phyloP scores from a whole-genome alignment of 2,113 vertebrate genomes.

The Perognathus longimembris region DNA sequence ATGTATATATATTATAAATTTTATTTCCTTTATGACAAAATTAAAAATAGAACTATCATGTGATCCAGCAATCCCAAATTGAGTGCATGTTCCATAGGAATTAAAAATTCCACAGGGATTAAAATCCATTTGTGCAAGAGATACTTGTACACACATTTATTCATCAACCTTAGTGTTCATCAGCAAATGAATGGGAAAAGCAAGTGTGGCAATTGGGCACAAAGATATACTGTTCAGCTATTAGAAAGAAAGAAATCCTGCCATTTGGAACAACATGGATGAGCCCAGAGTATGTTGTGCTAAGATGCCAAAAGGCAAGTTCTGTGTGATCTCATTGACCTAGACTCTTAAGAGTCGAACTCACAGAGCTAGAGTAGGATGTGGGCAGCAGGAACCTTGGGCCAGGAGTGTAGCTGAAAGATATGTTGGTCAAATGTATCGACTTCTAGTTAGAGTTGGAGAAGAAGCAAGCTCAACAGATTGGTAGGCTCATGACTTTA shows the following conservation, averaged over 20 bases:
- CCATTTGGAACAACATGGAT: not conserved
- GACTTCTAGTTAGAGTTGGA: not conserved
- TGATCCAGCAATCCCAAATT: not conserved
- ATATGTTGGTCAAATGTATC: not conserved
- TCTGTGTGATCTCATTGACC: too few species aligned
- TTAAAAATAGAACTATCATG: not conserved
- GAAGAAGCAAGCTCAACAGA: not conserved
- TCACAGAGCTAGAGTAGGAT: not conserved
- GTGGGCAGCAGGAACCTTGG: not conserved
- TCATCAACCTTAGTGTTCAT: not conserved
- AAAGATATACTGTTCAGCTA: not conserved
- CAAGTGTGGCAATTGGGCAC: not conserved
- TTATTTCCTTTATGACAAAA: not conserved
- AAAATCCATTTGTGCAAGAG: not conserved
- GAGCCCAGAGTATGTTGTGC: not conserved
- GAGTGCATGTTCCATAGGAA: not conserved
- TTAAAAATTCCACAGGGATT: not conserved
- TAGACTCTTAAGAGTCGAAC: not conserved
- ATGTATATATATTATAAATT: too few species aligned
- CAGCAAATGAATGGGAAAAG: not conserved
- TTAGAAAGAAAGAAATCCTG: not conserved
- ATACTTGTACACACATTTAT: not conserved
- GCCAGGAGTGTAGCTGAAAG: not conserved
- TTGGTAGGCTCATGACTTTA: not conserved
- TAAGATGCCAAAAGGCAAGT: too few species aligned